These are phyloP conservation scores for Hirtodrosophila alboralis DNA, from an alignment of 2,888 invertebrate genomes.

Conservation along the genomic window DNA sequence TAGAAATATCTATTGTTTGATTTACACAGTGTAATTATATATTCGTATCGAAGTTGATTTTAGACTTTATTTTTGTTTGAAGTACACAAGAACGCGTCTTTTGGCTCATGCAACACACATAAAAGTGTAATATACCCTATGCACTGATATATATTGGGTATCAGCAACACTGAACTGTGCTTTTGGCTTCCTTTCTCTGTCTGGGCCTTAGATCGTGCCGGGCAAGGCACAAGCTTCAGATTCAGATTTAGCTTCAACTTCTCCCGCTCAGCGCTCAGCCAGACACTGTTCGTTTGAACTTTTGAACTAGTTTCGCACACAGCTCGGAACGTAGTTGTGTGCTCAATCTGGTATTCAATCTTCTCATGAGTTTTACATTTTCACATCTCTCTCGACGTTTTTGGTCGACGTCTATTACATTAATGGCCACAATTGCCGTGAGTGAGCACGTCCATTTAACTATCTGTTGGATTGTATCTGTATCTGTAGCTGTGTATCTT, in stretches of 20 bases:
- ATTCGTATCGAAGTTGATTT: no score
- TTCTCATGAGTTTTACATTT: constrained; percentile 71
- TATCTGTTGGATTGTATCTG: constrained; percentile 13
- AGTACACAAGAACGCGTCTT: no score
- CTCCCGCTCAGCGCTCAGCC: constrained; percentile 35
- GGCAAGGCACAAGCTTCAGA: constrained; percentile 16
- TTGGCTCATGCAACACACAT: no score
- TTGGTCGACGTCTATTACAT: constrained; percentile 53
- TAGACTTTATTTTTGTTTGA: no score
- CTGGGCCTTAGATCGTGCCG: constrained; percentile 39
- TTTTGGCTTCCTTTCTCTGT: constrained; percentile 61
- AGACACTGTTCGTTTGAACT: constrained; percentile 67
- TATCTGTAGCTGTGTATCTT: constrained; percentile 18
- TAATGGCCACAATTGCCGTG: constrained; percentile 57
- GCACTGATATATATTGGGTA: neutral
- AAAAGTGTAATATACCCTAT: constrained; percentile 5
- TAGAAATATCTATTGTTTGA: no score
- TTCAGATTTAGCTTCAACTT: constrained; percentile 6
- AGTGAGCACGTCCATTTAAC: constrained; percentile 41
- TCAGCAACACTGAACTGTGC: constrained; percentile 1
- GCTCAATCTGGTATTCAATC: constrained; percentile 56
- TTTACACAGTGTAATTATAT: no score
- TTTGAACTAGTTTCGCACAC: constrained; percentile 78
- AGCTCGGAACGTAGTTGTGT: constrained; percentile 27
- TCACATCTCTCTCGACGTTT: constrained; percentile 57